phyloP scores from a whole-genome alignment of 2,888 invertebrate species.

The Oscheius sp. region DNA sequence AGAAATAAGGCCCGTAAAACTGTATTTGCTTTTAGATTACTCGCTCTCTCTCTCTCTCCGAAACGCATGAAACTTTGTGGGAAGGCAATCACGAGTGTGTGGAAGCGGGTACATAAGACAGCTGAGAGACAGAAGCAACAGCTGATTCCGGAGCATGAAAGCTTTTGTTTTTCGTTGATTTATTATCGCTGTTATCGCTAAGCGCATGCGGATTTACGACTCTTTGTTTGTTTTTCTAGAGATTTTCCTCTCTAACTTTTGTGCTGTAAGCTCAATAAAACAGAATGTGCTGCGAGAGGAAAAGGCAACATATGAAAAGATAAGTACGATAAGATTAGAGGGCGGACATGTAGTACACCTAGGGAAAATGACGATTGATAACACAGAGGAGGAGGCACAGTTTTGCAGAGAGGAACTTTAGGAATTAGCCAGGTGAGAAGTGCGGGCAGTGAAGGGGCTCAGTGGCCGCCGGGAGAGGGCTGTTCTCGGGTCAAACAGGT shows the following conservation, averaged over 20 bases:
- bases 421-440: conserved; percentile 26
- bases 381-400: background rate
- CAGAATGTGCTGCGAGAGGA: background rate
- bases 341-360: conserved; percentile 31
- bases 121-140: background rate
- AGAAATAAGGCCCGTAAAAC: background rate
- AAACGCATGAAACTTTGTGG: no score
- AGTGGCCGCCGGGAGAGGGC: conserved; percentile 28
- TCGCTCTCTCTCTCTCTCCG: no score
- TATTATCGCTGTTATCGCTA: no score
- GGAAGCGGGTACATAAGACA: background rate
- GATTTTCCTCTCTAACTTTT: no score
- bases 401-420: background rate
- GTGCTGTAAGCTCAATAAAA: no score
- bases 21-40: no score
- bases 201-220: no score
- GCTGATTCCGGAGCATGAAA: conserved; percentile 21
- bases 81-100: conserved; percentile 5
- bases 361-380: conserved; percentile 13
- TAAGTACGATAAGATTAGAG: conserved; percentile 23
- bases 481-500: conserved; percentile 37
- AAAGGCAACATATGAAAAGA: conserved; percentile 28
- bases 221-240: no score
- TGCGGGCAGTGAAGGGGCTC: conserved; percentile 16
- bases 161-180: background rate